These are phyloP conservation scores for Psix sp. DNA, from an alignment of 1,140 invertebrate genomes.

Conservation along the genomic window DNA sequence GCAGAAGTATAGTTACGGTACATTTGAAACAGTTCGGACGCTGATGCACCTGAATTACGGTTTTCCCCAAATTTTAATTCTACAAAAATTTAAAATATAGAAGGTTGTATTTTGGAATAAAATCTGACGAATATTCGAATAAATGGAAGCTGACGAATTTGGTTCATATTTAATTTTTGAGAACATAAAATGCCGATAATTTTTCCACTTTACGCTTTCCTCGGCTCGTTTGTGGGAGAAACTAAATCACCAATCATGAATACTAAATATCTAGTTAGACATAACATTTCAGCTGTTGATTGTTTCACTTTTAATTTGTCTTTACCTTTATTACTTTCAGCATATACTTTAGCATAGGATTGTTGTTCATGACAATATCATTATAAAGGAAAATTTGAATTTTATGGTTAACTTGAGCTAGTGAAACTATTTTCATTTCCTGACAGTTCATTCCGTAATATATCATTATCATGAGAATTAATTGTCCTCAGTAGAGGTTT, in stretches of 20 bases:
- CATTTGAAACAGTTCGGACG: too few species aligned
- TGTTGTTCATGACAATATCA: constrained; percentile 23
- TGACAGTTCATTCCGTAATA: constrained; percentile 19
- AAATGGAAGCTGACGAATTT: constrained; percentile 10
- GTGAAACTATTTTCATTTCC: constrained; percentile 39
- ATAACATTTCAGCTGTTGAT: constrained; percentile 42
- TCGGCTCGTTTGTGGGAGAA: constrained; percentile 10
- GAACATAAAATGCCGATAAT: constrained; percentile 23
- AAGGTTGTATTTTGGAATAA: constrained; percentile 23
- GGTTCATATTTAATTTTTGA: constrained; percentile 5
- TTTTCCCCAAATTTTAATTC: too few species aligned
- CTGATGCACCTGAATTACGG: too few species aligned
- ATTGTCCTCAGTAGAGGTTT: constrained; percentile 5
- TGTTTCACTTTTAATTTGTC: constrained; percentile 45
- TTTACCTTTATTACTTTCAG: constrained; percentile 8
- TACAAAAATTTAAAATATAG: constrained; percentile 28
- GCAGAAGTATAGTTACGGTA: too few species aligned
- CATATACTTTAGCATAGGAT: constrained; percentile 17
- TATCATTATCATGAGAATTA: constrained; percentile 16
- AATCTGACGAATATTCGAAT: too few species aligned
- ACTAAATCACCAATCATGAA: constrained; percentile 32
- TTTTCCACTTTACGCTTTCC: constrained; percentile 19
- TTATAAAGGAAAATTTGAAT: constrained; percentile 37
- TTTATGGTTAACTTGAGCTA: constrained; percentile 34
- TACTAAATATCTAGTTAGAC: constrained; percentile 27